Base-by-base conservation (phyloP, 1,140 invertebrate genomes). In the Drosophila azteca region DNA sequence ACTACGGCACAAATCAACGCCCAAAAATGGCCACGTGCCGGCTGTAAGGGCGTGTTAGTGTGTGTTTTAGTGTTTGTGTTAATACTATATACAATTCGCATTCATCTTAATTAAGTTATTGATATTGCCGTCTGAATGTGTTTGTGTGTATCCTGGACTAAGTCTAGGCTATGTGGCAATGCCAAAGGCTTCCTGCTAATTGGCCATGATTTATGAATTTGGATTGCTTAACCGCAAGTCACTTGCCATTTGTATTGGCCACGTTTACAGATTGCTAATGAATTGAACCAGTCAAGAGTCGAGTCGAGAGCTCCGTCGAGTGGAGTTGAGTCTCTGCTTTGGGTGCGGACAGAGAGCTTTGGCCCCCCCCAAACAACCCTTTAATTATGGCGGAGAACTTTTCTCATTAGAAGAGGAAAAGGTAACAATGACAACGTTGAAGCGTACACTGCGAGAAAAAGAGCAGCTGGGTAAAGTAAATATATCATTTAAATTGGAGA, bases 21-120 rank as follows among this genome's bases (percentile, higher is more conserved):
- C 64, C 60, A 39, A 43, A 69, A 78, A 79, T 54, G 46, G 43
- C 69, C 65, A 71, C 61, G 62, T 62, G 51, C 39, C 48, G 5
- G 20, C 22, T 44, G 31, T 60, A 15, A 22, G 46, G 51, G 20
- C 31, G 65, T 55, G 61, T 45, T 5, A 24, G 57, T 67, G 46
- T 65, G 52, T 71, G 11, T 43, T 64, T 24, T 24, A 24, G 24
- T 24, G 24, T 26, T 0, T 65, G 52, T 71, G 11, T 26, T 64
- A 50, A 8, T 52, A 65, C 71, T 88, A 83, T 77, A 88, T 88
- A 82, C 83, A 77, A 71, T 88, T 70, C 76, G 62, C 83, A 88
- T 88, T 88, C 88, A 88, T 88, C 83, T 88, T 88, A 88, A 88
- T 88, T 88, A 88, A 79, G 83, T 88, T 88, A 88, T 88, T 88